These are phyloP conservation scores for Loxodonta africana DNA, from an alignment of 2,113 vertebrate species.

Conservation along the genomic window DNA sequence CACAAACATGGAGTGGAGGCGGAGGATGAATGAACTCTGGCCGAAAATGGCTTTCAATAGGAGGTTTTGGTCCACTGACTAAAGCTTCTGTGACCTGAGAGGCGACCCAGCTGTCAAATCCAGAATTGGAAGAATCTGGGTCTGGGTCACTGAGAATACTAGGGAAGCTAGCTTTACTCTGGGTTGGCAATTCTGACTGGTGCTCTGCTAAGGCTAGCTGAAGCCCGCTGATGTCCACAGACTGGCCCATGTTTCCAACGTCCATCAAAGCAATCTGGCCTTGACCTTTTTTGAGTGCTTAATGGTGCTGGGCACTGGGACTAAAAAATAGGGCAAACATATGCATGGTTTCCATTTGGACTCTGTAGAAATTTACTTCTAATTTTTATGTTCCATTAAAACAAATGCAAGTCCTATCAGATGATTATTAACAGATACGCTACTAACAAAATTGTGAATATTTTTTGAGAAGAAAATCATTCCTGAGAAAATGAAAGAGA, in stretches of 20 bases:
- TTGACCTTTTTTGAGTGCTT: neutral
- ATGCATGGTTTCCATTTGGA: neutral
- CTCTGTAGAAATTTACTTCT: conserved; percentile 1
- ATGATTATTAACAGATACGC: neutral
- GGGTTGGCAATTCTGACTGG: too few species aligned
- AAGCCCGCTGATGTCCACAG: conserved; percentile 97
- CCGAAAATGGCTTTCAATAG: too few species aligned
- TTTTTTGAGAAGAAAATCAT: conserved; percentile 54
- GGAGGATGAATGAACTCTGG: too few species aligned
- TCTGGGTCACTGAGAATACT: too few species aligned
- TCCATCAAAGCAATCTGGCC: conserved; percentile 98
- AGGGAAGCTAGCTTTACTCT: too few species aligned
- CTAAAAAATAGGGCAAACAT: neutral
- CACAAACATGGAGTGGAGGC: too few species aligned
- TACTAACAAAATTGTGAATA: conserved; percentile 13
- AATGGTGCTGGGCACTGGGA: neutral
- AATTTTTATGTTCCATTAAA: neutral
- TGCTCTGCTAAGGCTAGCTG: conserved; percentile 93
- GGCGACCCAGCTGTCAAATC: too few species aligned
- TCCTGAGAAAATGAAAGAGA: conserved; percentile 60
- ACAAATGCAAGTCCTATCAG: neutral
- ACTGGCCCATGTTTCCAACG: conserved; percentile 93
- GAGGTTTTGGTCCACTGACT: too few species aligned
- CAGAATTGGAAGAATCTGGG: too few species aligned
- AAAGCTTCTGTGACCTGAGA: too few species aligned